Evolutionary conservation across 2,113 vertebrate species (phyloP), one percentile per base, ranked within the genome.

Genomic region (Daboia siamensis): DNA sequence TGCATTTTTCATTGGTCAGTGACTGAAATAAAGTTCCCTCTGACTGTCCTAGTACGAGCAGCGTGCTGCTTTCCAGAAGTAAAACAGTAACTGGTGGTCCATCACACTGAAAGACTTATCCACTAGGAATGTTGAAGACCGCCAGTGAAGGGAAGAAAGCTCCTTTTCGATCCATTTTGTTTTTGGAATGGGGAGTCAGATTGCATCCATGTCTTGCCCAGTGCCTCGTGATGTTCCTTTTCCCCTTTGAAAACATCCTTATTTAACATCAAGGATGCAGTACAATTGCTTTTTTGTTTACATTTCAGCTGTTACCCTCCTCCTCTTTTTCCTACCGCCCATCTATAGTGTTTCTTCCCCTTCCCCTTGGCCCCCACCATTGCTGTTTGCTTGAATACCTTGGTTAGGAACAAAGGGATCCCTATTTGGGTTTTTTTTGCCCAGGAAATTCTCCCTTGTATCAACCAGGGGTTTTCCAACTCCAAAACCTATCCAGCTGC

Each of bases 201-300:
- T 51, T 20, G 4, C 86, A 88, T 88, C 86, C 80, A 39, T 69
- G 56, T 48, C 52, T 17, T 69, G 54, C 88, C 86, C 89, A 39
- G 26, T 0, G 17, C 39, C 64, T 48, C 54, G 13, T 46, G n/a
- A 5, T 12, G n/a, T 56, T 51, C 44, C 24, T 21, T 3, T 15
- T 13, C 5, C 51, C 39, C 54, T 64, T 91, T 56, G 57, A 48
- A 86, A 89, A 86, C n/a, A 56, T 55, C 48, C 69, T 92, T 92
- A 24, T 89, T 80, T 69, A 61, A 39, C 11, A 46, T 80, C 59
- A 33, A 48, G 52, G 56, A 11, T 44, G 51, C 39, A 56, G 48
- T 44, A 91, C 69, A 86, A 44, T 94, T 91, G 56, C 91, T 86
- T 61, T 13, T 86, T 86, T 91, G 57, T 69, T 88, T 91, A 85